Percentiles rank a stretch among this genome's conserved stretches.
phyloP scores from a whole-genome alignment of 2,888 invertebrate genomes.

The Ligdia adustata region DNA sequence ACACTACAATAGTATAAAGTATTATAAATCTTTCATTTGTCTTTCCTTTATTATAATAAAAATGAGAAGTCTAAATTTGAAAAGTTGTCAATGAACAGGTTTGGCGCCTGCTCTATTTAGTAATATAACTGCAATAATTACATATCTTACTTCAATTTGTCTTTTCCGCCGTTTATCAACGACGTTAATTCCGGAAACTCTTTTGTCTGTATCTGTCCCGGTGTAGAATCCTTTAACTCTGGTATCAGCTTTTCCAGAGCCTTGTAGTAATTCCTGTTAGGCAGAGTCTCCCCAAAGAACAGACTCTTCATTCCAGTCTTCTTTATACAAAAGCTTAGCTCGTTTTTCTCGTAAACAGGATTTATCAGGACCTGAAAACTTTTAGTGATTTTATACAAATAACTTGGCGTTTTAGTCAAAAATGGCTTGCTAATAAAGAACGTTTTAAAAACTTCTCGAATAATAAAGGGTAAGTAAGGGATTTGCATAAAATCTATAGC shows the following conservation, averaged over 20 bases:
- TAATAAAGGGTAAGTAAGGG: no score
- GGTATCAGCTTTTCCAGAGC: conserved; percentile 85
- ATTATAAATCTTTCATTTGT: no score
- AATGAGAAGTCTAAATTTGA: no score
- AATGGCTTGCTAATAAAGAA: no score
- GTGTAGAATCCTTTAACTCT: conserved; percentile 71
- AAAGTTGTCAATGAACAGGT: no score
- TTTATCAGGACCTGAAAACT: conserved; percentile 89
- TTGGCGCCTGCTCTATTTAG: no score
- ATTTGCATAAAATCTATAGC: no score
- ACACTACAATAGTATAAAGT: no score
- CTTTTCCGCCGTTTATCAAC: conserved; percentile 82
- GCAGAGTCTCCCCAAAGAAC: conserved; percentile 86
- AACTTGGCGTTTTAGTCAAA: not conserved
- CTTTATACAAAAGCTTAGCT: conserved; percentile 89
- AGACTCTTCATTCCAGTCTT: conserved; percentile 89
- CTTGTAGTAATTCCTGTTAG: conserved; percentile 87
- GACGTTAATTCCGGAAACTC: conserved; percentile 79
- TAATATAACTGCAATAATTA: no score
- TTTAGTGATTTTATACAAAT: conserved; percentile 9
- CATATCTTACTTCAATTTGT: conserved; percentile 76
- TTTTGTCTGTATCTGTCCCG: conserved; percentile 73
- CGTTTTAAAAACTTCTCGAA: no score
- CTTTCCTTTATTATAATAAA: no score
- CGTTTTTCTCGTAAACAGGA: conserved; percentile 88